Percentiles rank a stretch among this genome's conserved stretches.
phyloP scores from a whole-genome alignment of 2,888 invertebrate species.

The Drosophila ochracea region DNA sequence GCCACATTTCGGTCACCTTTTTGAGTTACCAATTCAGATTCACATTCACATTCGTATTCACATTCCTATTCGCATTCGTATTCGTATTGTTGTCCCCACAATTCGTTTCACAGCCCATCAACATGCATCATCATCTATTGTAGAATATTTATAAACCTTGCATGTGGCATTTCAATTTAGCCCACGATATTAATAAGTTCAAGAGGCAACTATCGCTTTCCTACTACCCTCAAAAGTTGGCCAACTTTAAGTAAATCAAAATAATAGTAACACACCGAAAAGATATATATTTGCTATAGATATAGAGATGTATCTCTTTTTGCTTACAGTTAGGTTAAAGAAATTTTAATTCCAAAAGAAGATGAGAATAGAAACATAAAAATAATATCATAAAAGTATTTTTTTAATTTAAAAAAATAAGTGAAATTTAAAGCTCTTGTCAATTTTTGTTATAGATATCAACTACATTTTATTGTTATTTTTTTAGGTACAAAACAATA shows the following conservation, averaged over 20 bases:
- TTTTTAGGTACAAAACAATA: neutral
- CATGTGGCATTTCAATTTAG: constrained; percentile 31
- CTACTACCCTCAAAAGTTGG: neutral
- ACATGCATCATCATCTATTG: constrained; percentile 45
- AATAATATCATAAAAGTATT: too few relatives aligned
- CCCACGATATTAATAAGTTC: constrained; percentile 1
- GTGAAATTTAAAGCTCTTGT: neutral
- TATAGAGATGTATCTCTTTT: neutral
- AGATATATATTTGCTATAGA: neutral
- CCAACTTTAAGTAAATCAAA: neutral
- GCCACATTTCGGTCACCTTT: constrained; percentile 48
- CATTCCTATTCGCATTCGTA: constrained; percentile 31
- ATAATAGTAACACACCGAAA: neutral
- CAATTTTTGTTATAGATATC: neutral
- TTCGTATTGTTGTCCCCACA: constrained; percentile 57
- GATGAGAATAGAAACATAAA: neutral
- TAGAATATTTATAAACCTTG: constrained; percentile 46
- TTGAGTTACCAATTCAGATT: constrained; percentile 41
- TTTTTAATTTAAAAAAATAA: neutral
- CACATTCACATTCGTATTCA: constrained; percentile 45
- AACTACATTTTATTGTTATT: neutral
- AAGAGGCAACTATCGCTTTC: constrained; percentile 1
- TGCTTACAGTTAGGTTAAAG: too few relatives aligned
- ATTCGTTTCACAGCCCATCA: constrained; percentile 42
- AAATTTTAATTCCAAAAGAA: neutral